phyloP scores from a whole-genome alignment of 2,888 invertebrate species.

The Diplolepis rosae region DNA sequence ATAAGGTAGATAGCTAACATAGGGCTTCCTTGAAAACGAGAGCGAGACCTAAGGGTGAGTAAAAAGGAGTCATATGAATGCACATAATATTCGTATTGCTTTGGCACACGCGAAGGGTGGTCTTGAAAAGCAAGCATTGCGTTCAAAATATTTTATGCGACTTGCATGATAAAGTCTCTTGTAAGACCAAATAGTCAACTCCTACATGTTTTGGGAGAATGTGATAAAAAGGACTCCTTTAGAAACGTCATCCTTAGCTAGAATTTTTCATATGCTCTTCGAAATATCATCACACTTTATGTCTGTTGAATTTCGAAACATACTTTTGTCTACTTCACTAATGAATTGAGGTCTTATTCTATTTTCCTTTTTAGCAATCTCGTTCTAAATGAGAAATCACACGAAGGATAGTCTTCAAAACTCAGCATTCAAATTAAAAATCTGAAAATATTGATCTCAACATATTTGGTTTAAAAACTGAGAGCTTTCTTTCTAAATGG shows the following conservation, averaged over 20 bases:
- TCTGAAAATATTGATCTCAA: not conserved
- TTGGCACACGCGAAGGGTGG: not conserved
- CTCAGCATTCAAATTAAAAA: not conserved
- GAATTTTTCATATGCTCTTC: not conserved
- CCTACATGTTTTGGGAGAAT: not conserved
- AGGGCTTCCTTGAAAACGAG: not conserved
- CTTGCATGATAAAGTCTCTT: not conserved
- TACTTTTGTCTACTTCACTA: not conserved
- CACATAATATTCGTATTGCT: not conserved
- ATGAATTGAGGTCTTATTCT: not conserved
- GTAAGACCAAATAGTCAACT: not conserved
- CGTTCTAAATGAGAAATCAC: not conserved
- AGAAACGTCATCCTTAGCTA: not conserved
- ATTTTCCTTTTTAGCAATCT: not conserved
- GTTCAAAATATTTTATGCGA: not conserved
- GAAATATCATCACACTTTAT: not conserved
- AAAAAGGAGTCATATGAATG: constrained; percentile 15
- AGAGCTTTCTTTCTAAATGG: not conserved
- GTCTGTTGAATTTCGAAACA: not conserved
- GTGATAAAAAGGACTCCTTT: not conserved
- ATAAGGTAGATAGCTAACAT: not conserved
- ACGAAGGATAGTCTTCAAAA: not conserved
- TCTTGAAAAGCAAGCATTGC: not conserved
- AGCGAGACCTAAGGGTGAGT: not conserved
- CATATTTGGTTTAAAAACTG: not conserved